A percentile compares a stretch with the other conserved stretches of the same genome.
Evolutionary conservation across 2,797 vertebrate genomes (phyloP).

Genomic region (Petrocephalus sullivani): DNA sequence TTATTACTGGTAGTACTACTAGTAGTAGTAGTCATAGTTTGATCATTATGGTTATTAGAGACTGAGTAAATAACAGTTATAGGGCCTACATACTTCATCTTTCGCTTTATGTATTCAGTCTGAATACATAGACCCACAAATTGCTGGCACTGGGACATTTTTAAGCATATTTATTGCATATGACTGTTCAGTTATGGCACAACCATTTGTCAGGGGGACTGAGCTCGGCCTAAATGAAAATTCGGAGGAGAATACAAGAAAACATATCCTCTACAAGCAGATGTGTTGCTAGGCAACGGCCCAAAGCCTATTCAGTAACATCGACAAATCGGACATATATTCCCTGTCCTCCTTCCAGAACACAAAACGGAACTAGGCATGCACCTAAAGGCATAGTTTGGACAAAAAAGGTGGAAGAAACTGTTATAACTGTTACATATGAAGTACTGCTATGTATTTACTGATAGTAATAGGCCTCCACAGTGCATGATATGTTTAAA

Average conservation of each 20-base stretch:
- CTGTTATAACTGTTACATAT: not conserved
- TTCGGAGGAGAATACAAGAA: slow-evolving; percentile 29
- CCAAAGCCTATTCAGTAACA: slow-evolving; percentile 28
- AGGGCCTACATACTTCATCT: not conserved
- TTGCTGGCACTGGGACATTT: not conserved
- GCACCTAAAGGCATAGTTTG: not conserved
- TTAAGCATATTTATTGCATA: not conserved
- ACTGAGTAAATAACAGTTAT: not conserved
- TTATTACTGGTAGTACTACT: not conserved
- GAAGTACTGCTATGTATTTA: not conserved
- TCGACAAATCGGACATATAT: slow-evolving; percentile 19
- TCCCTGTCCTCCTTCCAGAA: not conserved
- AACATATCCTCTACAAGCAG: slow-evolving; percentile 24
- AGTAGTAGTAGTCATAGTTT: not conserved
- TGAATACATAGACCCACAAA: not conserved
- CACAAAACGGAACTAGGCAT: not conserved
- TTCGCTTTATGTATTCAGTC: not conserved
- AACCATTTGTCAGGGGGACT: not conserved
- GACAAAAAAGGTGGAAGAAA: not conserved
- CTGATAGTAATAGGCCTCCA: not conserved
- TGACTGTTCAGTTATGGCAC: not conserved
- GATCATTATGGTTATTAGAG: not conserved
- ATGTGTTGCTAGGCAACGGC: slow-evolving; percentile 43
- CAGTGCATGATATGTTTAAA: not conserved
- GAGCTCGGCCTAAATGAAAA: slow-evolving; percentile 9